phyloP scores from a whole-genome alignment of 2,888 invertebrate genomes.

The Beris chalybata region DNA sequence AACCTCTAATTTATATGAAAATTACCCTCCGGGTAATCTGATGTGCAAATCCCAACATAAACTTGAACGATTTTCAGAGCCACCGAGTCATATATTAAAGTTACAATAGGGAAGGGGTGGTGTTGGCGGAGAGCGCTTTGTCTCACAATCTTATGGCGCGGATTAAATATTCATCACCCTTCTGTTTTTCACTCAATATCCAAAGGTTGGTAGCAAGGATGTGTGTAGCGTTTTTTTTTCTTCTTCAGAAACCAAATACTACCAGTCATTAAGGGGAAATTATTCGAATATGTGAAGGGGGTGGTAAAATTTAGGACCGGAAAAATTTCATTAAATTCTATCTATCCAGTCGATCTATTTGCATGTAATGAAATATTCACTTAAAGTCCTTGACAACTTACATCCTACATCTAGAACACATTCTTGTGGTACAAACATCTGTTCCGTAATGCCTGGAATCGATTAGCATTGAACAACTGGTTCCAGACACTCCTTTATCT shows the following conservation, averaged over 20 bases:
- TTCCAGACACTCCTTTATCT: background rate
- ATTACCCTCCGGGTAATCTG: conserved; percentile 39
- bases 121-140: background rate
- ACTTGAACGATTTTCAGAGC: conserved; percentile 35
- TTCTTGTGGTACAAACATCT: background rate
- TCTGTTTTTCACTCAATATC: background rate
- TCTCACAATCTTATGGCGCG: background rate
- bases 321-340: no score
- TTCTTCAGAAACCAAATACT: no score
- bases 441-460: background rate
- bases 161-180: conserved; percentile 31
- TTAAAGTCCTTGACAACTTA: no score
- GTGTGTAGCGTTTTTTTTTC: no score
- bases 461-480: conserved; percentile 14
- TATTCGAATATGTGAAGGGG: no score
- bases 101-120: conserved; percentile 15
- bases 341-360: no score
- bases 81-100: conserved; percentile 37
- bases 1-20: conserved; percentile 41
- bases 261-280: no score
- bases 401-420: background rate
- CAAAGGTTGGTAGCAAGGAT: no score
- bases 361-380: no score
- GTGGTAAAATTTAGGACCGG: no score
- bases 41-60: conserved; percentile 39